Conservation (phyloP, 2,113 vertebrate species). For the Otocyon megalotis region DNA sequence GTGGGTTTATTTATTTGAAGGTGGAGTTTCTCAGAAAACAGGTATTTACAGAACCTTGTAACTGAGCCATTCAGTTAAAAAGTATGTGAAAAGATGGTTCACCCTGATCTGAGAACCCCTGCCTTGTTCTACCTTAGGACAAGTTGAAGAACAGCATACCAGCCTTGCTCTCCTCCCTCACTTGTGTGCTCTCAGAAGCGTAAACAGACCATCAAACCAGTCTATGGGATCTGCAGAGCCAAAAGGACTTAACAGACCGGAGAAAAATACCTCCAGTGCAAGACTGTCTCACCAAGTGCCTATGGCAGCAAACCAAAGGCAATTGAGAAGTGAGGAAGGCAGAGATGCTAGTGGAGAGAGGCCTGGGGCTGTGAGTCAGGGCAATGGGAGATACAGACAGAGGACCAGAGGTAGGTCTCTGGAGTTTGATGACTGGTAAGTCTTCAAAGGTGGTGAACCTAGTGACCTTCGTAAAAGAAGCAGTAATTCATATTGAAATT, state of each 20-base stretch:
- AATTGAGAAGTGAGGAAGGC: neutral
- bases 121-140: neutral
- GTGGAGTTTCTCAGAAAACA: conserved; percentile 9
- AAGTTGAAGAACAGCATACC: neutral
- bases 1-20: neutral
- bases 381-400: neutral
- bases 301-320: neutral
- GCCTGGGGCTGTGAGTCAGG: neutral
- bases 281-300: neutral
- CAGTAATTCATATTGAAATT: neutral
- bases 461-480: neutral
- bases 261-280: neutral
- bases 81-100: neutral
- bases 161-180: neutral
- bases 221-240: neutral
- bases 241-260: neutral
- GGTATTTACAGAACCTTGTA: neutral
- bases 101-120: neutral
- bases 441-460: neutral
- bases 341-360: neutral
- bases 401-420: neutral
- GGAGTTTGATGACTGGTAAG: neutral
- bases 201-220: neutral
- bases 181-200: neutral
- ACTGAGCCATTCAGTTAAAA: neutral